Conservation (phyloP, 53 echinoderm and acorn worm genomes). For the Henricia sp. region DNA sequence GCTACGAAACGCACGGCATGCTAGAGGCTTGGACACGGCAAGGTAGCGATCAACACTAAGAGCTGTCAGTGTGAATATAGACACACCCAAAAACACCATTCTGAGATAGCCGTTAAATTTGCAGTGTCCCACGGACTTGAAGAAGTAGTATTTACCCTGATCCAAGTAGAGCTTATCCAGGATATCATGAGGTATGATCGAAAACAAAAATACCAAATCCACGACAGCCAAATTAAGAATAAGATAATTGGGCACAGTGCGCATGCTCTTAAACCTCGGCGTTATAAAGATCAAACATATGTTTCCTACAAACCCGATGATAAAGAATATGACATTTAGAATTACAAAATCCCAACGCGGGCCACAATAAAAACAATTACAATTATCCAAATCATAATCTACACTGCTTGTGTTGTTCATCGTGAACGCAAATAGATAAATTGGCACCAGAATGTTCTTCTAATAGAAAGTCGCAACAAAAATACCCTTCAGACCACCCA, state of each 20-base stretch:
- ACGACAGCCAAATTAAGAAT: conserved; percentile 57
- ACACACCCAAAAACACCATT: conserved; percentile 49
- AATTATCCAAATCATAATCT: too few species aligned
- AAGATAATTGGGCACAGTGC: conserved; percentile 62
- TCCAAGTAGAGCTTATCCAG: neutral
- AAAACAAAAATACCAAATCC: conserved; percentile 28
- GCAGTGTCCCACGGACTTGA: conserved; percentile 8
- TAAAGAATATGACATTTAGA: conserved; percentile 47
- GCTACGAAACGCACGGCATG: conserved; percentile 1
- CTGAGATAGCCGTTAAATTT: conserved; percentile 7
- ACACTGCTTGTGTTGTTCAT: too few species aligned
- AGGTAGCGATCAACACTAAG: conserved; percentile 65
- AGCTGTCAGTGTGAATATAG: conserved; percentile 53
- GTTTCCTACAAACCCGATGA: conserved; percentile 53
- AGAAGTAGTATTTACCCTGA: neutral
- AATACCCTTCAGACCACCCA: too few species aligned
- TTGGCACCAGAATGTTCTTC: too few species aligned
- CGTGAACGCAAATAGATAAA: too few species aligned
- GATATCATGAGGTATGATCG: conserved; percentile 27
- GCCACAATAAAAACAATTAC: neutral
- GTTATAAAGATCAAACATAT: conserved; percentile 44
- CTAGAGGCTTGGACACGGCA: conserved; percentile 62
- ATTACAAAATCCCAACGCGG: neutral
- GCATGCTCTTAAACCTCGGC: conserved; percentile 56
- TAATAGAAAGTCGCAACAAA: too few species aligned